phyloP scores from a whole-genome alignment of 2,113 vertebrate genomes.

The Rhombomys opimus region DNA sequence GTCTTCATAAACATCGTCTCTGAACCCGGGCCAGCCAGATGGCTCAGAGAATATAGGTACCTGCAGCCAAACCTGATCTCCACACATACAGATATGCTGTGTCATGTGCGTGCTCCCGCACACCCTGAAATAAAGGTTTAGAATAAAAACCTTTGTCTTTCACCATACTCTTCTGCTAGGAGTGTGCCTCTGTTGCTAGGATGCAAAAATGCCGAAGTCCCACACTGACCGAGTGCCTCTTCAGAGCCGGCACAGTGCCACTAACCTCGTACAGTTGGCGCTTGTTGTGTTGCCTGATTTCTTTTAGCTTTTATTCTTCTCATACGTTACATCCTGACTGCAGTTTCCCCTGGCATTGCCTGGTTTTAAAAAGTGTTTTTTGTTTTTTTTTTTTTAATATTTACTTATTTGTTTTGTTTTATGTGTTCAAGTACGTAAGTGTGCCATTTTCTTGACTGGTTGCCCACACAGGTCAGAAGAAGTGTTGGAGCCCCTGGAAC shows the following conservation, averaged over 20 bases:
- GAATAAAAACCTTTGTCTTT: not conserved
- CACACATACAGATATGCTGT: not conserved
- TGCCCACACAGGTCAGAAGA: not conserved
- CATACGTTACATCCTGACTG: not conserved
- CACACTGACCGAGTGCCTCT: not conserved
- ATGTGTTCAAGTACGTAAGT: not conserved
- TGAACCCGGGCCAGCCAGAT: not conserved
- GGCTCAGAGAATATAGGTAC: not conserved
- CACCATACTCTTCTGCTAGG: not conserved
- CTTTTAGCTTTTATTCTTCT: not conserved
- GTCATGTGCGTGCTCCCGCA: not conserved
- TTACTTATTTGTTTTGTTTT: not conserved
- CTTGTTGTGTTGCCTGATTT: not conserved
- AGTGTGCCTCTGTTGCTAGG: not conserved
- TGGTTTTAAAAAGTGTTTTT: not conserved
- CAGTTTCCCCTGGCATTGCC: not conserved
- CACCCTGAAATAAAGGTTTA: not conserved
- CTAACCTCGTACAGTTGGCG: not conserved
- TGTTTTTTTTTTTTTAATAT: no score
- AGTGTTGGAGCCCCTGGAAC: not conserved
- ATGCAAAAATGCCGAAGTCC: not conserved
- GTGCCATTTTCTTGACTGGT: not conserved
- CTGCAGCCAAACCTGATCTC: not conserved
- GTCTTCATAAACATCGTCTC: not conserved
- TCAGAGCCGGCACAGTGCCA: not conserved